A percentile compares a stretch with the other conserved stretches of the same genome.
phyloP scores from a whole-genome alignment of 2,797 vertebrate genomes.

The Micrastur ruficollis region DNA sequence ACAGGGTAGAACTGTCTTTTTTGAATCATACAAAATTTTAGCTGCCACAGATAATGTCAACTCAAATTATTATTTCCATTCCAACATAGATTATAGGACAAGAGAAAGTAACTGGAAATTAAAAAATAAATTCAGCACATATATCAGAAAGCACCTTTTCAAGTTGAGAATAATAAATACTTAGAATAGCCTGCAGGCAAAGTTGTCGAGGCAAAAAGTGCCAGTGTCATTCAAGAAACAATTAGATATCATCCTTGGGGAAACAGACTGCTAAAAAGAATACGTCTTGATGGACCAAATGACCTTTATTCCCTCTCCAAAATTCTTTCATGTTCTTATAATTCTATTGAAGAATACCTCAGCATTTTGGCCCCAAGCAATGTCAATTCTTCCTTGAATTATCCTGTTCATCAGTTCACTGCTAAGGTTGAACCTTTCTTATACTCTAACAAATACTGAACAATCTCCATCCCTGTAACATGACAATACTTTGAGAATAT shows the following conservation, averaged over 20 bases:
- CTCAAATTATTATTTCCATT: constrained; percentile 72
- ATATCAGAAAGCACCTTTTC: constrained; percentile 74
- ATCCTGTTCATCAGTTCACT: constrained; percentile 55
- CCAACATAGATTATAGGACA: constrained; percentile 62
- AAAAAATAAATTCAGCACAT: constrained; percentile 73
- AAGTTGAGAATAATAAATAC: constrained; percentile 73
- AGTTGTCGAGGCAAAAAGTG: constrained; percentile 71
- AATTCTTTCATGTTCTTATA: constrained; percentile 68
- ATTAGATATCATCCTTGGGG: constrained; percentile 73
- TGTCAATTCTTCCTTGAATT: constrained; percentile 73
- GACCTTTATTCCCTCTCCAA: constrained; percentile 75
- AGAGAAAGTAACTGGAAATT: constrained; percentile 69
- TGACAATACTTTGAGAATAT: background rate
- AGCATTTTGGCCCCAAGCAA: constrained; percentile 73
- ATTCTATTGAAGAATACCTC: constrained; percentile 71
- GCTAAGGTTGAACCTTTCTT: constrained; percentile 18
- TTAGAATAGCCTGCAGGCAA: constrained; percentile 70
- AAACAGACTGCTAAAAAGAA: constrained; percentile 69
- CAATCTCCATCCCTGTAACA: background rate
- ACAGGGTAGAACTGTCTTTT: constrained; percentile 41
- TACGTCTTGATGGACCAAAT: constrained; percentile 72
- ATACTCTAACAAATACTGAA: background rate
- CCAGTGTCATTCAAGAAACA: constrained; percentile 75
- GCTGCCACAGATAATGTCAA: constrained; percentile 68
- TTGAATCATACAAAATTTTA: constrained; percentile 59